Percentiles rank a stretch among this genome's conserved stretches.
Conservation (phyloP, 2,888 invertebrate species). For the Melieria picta region DNA sequence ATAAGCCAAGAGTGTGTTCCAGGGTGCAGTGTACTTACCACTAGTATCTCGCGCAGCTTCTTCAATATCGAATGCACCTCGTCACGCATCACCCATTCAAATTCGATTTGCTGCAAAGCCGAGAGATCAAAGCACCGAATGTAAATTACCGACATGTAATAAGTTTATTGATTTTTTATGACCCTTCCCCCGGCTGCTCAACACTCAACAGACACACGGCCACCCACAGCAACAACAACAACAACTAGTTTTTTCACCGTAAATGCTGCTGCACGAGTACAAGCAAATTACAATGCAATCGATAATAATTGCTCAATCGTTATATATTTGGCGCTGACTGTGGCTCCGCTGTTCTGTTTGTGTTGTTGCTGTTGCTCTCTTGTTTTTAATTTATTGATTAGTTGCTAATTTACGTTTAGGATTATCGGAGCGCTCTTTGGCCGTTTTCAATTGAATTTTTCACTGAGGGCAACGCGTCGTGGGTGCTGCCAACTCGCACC, state of each 20-base stretch:
- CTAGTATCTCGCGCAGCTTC: conserved; percentile 82
- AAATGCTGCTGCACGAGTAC: neutral
- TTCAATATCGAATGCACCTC: conserved; percentile 86
- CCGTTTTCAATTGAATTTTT: neutral
- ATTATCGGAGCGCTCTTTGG: neutral
- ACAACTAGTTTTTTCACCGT: neutral
- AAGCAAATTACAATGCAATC: conserved; percentile 6
- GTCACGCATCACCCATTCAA: conserved; percentile 89
- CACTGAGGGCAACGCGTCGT: neutral
- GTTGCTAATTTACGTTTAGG: neutral
- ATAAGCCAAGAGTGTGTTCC: neutral
- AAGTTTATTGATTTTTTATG: conserved; percentile 35
- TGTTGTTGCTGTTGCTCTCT: neutral
- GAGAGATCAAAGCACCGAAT: conserved; percentile 55
- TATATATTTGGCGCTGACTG: conserved; percentile 8
- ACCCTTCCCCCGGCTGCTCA: neutral
- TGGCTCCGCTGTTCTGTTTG: conserved; percentile 8
- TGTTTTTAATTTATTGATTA: conserved; percentile 2
- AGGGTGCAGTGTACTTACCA: conserved; percentile 69
- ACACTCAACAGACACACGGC: neutral
- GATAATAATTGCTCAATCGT: conserved; percentile 4
- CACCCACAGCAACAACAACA: too few relatives aligned
- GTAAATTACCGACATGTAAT: conserved; percentile 6
- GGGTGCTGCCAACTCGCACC: neutral
- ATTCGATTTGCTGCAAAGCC: conserved; percentile 84